phyloP scores from a whole-genome alignment of 1,140 invertebrate genomes.

The Papilio machaon region DNA sequence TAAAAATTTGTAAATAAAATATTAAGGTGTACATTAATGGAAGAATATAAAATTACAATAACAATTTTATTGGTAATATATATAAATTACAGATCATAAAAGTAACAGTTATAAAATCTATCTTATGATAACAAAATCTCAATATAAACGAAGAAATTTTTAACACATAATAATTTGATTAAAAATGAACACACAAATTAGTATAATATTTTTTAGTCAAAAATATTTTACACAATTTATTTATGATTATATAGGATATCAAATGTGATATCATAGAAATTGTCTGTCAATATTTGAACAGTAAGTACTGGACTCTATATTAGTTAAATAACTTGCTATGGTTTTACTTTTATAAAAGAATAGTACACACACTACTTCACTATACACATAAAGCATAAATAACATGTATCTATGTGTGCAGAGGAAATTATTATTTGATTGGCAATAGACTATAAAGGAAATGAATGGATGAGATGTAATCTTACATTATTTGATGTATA shows the following conservation, averaged over 20 bases:
- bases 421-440: constrained; percentile 15
- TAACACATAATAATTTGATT: no score
- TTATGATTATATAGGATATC: no score
- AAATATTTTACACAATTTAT: no score
- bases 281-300: background rate
- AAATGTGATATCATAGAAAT: background rate
- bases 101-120: no score
- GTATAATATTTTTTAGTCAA: no score
- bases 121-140: no score
- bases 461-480: constrained; percentile 2
- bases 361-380: background rate
- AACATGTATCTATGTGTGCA: background rate
- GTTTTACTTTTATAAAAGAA: background rate
- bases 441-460: background rate
- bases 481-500: background rate
- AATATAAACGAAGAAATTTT: no score
- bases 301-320: background rate
- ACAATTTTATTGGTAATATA: no score
- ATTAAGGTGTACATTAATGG: background rate
- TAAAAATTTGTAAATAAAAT: background rate
- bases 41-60: no score
- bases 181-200: no score
- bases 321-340: background rate
- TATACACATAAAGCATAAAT: background rate
- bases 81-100: no score